Percentiles rank a stretch among this genome's conserved stretches.
These are phyloP conservation scores for Rhopalosiphum padi DNA, from an alignment of 1,140 invertebrate genomes.

Conservation along the genomic window DNA sequence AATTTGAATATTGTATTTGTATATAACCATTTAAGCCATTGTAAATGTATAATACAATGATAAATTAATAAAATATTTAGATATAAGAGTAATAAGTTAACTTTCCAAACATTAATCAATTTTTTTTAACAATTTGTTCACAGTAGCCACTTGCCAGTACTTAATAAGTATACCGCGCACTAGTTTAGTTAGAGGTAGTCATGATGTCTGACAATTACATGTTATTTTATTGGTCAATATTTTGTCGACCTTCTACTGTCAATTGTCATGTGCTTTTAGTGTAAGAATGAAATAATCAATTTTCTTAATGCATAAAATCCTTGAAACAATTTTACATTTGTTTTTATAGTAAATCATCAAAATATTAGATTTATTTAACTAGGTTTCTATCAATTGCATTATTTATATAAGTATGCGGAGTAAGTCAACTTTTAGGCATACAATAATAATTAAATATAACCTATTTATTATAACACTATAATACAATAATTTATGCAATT, in stretches of 20 bases:
- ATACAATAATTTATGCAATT: background rate
- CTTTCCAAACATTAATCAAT: background rate
- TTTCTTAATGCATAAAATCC: background rate
- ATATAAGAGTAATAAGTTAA: background rate
- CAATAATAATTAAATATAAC: background rate
- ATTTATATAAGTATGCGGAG: background rate
- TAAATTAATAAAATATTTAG: background rate
- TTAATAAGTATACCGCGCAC: background rate
- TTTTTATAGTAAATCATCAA: background rate
- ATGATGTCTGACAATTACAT: background rate
- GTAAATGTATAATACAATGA: background rate
- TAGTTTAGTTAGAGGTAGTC: background rate
- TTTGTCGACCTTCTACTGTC: background rate
- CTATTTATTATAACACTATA: background rate
- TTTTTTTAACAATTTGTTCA: background rate
- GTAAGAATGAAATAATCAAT: constrained; percentile 16
- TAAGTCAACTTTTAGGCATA: background rate
- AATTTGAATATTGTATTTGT: background rate
- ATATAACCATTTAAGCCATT: background rate
- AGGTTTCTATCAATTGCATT: background rate
- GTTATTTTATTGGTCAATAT: constrained; percentile 7
- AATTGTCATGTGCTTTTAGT: background rate
- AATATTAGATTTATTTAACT: background rate
- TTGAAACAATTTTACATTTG: background rate
- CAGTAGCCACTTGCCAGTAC: background rate